Conservation (phyloP, 2,113 vertebrate genomes). For the Dicaeum eximium region DNA sequence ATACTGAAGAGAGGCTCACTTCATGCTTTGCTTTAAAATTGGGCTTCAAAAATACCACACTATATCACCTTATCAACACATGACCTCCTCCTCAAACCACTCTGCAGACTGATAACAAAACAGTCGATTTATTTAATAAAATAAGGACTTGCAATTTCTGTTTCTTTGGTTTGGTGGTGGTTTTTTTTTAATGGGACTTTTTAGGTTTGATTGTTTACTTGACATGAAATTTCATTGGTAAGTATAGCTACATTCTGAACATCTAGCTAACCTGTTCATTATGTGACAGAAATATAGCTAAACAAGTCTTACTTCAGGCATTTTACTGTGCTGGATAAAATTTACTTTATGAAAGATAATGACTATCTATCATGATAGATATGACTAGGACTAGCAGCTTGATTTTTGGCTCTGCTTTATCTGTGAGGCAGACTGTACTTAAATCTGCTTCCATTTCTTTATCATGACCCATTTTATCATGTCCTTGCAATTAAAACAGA, state of each 20-base stretch:
- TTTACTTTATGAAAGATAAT: background rate
- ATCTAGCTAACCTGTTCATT: background rate
- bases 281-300: background rate
- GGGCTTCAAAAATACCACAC: background rate
- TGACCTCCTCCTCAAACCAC: background rate
- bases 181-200: rapidly evolving
- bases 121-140: background rate
- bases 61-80: background rate
- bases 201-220: background rate
- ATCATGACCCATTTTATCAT: background rate
- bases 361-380: background rate
- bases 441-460: background rate
- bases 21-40: background rate
- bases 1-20: background rate
- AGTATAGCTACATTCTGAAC: background rate
- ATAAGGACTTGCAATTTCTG: background rate
- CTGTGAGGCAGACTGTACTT: background rate
- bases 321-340: background rate
- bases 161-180: background rate
- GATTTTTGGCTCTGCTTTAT: background rate
- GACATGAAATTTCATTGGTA: background rate
- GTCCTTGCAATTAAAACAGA: background rate
- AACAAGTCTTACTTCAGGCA: background rate
- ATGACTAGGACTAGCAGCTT: too few species aligned
- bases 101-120: background rate